These are phyloP conservation scores for Anisognathus igniventris DNA, from an alignment of 2,797 vertebrate species.

Conservation along the genomic window DNA sequence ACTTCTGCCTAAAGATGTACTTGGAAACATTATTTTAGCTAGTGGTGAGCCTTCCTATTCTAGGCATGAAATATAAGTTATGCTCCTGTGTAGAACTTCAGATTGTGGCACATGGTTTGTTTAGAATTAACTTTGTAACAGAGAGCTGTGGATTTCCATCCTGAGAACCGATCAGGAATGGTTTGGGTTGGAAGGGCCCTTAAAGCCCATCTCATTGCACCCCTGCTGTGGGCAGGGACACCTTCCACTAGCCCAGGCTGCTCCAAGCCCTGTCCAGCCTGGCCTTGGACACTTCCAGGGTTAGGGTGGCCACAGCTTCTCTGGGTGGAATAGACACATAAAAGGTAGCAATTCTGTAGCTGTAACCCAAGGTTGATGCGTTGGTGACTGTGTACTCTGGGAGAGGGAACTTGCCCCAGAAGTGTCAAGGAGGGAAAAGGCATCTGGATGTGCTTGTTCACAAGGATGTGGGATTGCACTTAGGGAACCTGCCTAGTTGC, in stretches of 20 bases:
- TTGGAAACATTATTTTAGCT: not conserved
- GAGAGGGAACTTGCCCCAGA: not conserved
- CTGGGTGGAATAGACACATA: no score
- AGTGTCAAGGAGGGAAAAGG: not conserved
- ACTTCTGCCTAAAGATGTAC: not conserved
- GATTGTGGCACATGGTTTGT: fast-evolving
- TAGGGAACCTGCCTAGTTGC: not conserved
- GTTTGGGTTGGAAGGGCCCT: not conserved
- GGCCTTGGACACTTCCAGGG: not conserved
- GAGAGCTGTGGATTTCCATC: not conserved
- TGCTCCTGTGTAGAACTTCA: not conserved
- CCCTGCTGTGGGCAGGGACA: not conserved
- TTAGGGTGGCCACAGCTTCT: not conserved
- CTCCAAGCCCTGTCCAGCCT: not conserved
- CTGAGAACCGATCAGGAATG: not conserved
- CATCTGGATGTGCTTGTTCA: not conserved
- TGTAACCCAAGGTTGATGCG: not conserved
- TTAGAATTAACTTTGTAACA: not conserved
- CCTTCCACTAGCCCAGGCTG: fast-evolving
- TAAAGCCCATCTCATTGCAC: not conserved
- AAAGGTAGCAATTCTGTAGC: not conserved
- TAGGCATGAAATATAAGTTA: not conserved
- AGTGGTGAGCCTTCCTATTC: not conserved
- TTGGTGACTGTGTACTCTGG: not conserved
- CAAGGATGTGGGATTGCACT: not conserved